These are phyloP conservation scores for Latheticus oryzae DNA, from an alignment of 2,888 invertebrate genomes.

Conservation along the genomic window DNA sequence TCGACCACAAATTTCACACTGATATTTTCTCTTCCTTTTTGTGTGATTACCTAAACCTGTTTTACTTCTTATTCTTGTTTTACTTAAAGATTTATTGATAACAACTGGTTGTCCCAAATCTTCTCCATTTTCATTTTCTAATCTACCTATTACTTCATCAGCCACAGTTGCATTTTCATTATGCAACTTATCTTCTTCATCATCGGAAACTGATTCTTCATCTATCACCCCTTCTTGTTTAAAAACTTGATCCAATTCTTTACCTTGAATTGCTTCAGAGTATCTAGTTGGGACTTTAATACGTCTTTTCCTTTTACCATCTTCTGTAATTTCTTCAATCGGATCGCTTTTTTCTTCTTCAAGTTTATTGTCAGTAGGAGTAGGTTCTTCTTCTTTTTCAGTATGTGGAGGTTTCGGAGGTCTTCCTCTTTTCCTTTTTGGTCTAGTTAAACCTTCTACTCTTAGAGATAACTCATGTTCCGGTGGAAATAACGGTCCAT, in stretches of 20 bases:
- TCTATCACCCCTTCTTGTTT: conserved; percentile 79
- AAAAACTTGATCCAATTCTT: conserved; percentile 79
- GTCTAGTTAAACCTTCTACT: conserved; percentile 74
- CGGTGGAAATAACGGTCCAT: conserved; percentile 72
- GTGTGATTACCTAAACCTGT: conserved; percentile 16
- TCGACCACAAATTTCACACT: conserved; percentile 68
- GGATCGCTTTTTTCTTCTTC: conserved; percentile 48
- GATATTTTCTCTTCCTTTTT: conserved; percentile 62
- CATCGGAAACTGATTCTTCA: conserved; percentile 55
- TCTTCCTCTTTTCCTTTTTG: conserved; percentile 76
- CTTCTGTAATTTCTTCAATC: conserved; percentile 63
- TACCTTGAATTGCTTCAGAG: conserved; percentile 71
- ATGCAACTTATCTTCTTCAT: conserved; percentile 52
- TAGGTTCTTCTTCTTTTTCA: neutral
- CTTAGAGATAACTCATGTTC: conserved; percentile 75
- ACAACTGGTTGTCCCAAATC: conserved; percentile 73
- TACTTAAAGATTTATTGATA: conserved; percentile 64
- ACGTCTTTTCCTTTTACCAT: conserved; percentile 71
- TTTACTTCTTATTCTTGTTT: conserved; percentile 33
- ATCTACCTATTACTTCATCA: conserved; percentile 74
- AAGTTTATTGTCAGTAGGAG: conserved; percentile 41
- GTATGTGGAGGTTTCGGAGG: conserved; percentile 70
- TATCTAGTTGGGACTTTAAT: conserved; percentile 75
- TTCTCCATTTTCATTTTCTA: conserved; percentile 72
- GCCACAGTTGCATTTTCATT: conserved; percentile 30